Conservation (phyloP, 1,140 invertebrate species). For the Hyposmocoma kahamanoa region DNA sequence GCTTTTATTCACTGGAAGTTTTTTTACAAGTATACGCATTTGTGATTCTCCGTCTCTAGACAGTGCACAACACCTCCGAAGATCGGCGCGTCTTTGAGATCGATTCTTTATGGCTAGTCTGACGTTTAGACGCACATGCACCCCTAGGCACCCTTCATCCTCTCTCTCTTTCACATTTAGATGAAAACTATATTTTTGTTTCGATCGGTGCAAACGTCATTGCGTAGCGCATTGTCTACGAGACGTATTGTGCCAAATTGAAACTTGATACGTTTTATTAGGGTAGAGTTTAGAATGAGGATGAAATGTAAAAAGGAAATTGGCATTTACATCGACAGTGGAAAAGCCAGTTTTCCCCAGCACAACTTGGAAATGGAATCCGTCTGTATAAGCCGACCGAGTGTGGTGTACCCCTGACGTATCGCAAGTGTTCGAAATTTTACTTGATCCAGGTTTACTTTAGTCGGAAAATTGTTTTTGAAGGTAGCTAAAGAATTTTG, state of each 20-base stretch:
- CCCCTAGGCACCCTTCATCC: conserved; percentile 47
- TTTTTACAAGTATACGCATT: too few species aligned
- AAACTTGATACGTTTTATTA: conserved; percentile 29
- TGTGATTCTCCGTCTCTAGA: too few species aligned
- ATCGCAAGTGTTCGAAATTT: conserved; percentile 4
- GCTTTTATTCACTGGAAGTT: too few species aligned
- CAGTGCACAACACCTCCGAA: too few species aligned
- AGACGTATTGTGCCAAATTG: conserved; percentile 10
- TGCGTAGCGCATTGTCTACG: conserved; percentile 68
- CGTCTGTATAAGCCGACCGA: conserved; percentile 24
- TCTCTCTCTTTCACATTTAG: conserved; percentile 32
- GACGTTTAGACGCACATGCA: conserved; percentile 57
- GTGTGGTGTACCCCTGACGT: not conserved
- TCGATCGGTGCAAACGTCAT: conserved; percentile 59
- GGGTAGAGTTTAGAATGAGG: conserved; percentile 29
- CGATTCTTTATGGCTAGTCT: conserved; percentile 57
- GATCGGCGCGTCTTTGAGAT: conserved; percentile 64
- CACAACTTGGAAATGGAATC: conserved; percentile 63
- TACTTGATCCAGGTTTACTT: too few species aligned
- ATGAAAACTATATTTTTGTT: conserved; percentile 22
- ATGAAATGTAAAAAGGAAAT: conserved; percentile 53
- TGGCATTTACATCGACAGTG: conserved; percentile 66
- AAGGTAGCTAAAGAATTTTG: conserved; percentile 30
- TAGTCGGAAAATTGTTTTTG: conserved; percentile 31
- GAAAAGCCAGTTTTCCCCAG: conserved; percentile 69